Base-by-base conservation (phyloP, 2,888 invertebrate species). In the Epirrhoe alternata region DNA sequence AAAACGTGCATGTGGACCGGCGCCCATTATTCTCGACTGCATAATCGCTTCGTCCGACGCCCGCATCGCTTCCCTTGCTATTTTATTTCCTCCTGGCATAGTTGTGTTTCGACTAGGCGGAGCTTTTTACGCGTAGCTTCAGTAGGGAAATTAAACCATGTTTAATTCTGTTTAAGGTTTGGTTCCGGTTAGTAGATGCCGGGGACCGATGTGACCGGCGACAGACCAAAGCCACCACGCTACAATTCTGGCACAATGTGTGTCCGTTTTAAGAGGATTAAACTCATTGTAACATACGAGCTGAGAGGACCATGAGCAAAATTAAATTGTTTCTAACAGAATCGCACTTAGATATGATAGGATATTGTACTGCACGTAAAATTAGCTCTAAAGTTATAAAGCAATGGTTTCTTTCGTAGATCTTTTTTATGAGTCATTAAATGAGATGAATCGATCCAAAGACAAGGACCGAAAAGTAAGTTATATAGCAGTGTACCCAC, bases 31-130 rank as follows among this genome's bases (percentile, higher is more conserved):
- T 93, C 91, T 93, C 92, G 88, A 91, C 92, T 92, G 92, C 92
- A 93, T 93, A 93, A 93, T 93, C 92, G 92, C 90, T 91, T 89
- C 92, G 92, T 92, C 92, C 92, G 88, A 90, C 91, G 89, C 90
- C 91, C 92, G 92, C 92, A 91, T 90, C 91, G 92, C 86, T 92
- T 90, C 90, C 90, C 90, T 86, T 83, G 86, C 92, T 90, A 92
- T 91, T 93, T 93, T 92, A 92, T 92, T 90, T 90, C 92, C 92
- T 89, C 89, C 86, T 88, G 79, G 86, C 86, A 89, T 88, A 89
- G 89, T 91, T 89, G 86, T 89, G 87, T 90, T 90, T 88, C 87
- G 87, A 88, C 88, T 89, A 90, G 86, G 87, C 83, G 84, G 84
- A 86, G 89, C 88, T 87, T 89, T 92, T 90, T 88, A 85, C 83